phyloP scores from a whole-genome alignment of 2,113 vertebrate genomes.

The Plecturocebus donacophilus region DNA sequence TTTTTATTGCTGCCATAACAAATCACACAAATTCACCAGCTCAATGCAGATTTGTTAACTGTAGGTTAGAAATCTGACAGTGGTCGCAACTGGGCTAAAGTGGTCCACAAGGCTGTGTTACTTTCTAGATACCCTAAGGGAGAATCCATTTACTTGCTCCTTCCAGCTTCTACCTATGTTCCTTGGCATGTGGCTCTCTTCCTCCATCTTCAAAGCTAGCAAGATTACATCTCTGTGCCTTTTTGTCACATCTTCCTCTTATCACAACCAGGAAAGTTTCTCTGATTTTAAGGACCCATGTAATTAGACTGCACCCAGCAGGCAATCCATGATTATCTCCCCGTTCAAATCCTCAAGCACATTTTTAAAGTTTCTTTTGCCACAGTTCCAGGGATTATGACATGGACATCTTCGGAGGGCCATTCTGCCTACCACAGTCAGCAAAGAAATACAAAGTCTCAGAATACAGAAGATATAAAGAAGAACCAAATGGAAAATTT shows the following conservation, averaged over 20 bases:
- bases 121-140: background rate
- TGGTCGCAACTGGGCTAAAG: background rate
- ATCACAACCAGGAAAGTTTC: background rate
- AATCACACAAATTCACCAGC: background rate
- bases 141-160: background rate
- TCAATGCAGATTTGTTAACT: background rate
- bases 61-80: background rate
- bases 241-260: background rate
- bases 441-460: background rate
- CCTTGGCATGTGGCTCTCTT: background rate
- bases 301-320: background rate
- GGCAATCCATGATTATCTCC: background rate
- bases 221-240: background rate
- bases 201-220: background rate
- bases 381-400: background rate
- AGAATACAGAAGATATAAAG: background rate
- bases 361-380: background rate
- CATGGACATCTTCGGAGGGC: background rate
- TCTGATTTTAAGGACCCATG: background rate
- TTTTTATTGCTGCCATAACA: background rate
- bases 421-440: background rate
- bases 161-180: background rate
- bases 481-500: background rate
- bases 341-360: background rate
- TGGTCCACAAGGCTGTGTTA: background rate